Evolutionary conservation across 2,113 vertebrate species (phyloP), one percentile per base, ranked within the genome.

Genomic region (Tragelaphus scriptus): DNA sequence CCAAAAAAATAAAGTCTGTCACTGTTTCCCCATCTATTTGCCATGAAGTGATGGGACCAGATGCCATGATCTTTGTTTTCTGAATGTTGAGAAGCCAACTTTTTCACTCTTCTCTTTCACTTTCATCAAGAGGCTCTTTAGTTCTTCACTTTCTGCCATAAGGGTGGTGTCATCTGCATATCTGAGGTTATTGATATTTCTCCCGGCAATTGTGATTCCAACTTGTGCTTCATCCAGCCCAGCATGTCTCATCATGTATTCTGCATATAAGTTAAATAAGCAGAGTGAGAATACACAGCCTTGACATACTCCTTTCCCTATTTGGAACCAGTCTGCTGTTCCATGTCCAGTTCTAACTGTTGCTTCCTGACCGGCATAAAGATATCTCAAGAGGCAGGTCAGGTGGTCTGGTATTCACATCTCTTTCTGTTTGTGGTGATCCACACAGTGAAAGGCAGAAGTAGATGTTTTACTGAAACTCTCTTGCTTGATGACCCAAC

Each of bases 131-230:
- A 68, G 63, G 32, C 63, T 68, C 32, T 68, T 68, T n/a, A 68
- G 63, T 68, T 68, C 61, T 68, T 68, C 16, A 68, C 16, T 68
- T 19, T 68, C 32, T 68, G 32, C 32, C 63, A 68, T 68, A 68
- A 68, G 32, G 32, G 63, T 68, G 32, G 16, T 68, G 16, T 68
- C 63, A 68, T 68, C 4, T 68, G 32, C 63, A 68, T 68, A 68
- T n/a, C 32, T 68, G 63, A 68, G 16, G 63, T n/a, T 68, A 68
- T 10, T 68, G 63, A 68, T 68, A n/a, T 68, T 68, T 68, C 63
- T n/a, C 63, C 32, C 0, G 0, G 16, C 2, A 68, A 19, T 68
- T 2, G 0, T 68, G 32, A 68, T 68, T 68, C 63, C 63, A 68
- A 15, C 32, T 68, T n/a, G 16, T 68, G 32, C 16, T 68, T 68